These are phyloP conservation scores for Siniperca undulata DNA, from an alignment of 2,797 vertebrate genomes.

Conservation along the genomic window DNA sequence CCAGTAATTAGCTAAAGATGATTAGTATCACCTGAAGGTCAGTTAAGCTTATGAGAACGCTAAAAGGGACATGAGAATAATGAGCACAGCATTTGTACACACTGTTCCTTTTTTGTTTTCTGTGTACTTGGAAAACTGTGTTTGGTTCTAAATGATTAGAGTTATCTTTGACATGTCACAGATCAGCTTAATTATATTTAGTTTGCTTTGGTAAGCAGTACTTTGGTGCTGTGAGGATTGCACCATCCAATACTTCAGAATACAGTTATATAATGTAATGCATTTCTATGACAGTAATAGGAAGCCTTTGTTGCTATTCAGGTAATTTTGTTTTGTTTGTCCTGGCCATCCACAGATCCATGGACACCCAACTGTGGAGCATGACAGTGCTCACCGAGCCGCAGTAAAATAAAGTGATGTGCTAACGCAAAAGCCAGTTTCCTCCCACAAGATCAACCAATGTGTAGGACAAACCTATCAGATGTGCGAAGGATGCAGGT, in stretches of 20 bases:
- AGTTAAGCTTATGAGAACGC: constrained; percentile 57
- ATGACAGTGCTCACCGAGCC: constrained; percentile 14
- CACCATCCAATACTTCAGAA: constrained; percentile 7
- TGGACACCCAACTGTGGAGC: constrained; percentile 11
- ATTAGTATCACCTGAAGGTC: constrained; percentile 78
- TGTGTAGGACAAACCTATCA: constrained; percentile 39
- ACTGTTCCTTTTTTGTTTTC: constrained; percentile 33
- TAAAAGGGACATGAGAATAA: constrained; percentile 50
- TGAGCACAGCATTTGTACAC: constrained; percentile 35
- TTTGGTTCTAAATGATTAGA: constrained; percentile 40
- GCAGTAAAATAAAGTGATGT: constrained; percentile 32
- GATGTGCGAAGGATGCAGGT: constrained; percentile 49
- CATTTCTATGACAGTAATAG: constrained; percentile 13
- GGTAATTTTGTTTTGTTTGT: constrained; percentile 23
- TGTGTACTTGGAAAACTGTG: constrained; percentile 22
- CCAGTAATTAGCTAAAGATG: constrained; percentile 78
- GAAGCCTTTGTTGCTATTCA: constrained; percentile 1
- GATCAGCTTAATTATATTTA: constrained; percentile 24
- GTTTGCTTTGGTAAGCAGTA: constrained; percentile 35
- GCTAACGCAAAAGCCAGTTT: background rate
- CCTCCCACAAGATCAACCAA: constrained; percentile 17
- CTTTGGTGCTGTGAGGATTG: background rate
- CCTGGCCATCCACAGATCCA: constrained; percentile 8
- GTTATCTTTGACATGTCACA: constrained; percentile 18
- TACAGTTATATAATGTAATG: constrained; percentile 1